These are phyloP conservation scores for Serranus cabrilla DNA, from an alignment of 2,797 vertebrate species.

Conservation along the genomic window DNA sequence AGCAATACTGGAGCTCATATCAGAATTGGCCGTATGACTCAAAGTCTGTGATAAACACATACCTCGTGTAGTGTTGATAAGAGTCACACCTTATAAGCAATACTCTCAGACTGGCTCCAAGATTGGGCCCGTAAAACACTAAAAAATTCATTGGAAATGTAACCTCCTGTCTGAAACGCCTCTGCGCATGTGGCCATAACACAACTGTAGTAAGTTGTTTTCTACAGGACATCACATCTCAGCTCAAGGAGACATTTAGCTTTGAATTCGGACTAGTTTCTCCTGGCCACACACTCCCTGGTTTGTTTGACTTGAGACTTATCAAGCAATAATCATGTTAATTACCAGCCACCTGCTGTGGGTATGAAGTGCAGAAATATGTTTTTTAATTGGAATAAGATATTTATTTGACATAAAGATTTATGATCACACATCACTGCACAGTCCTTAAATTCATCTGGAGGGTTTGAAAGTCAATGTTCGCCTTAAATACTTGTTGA, in stretches of 20 bases:
- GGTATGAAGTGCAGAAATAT: conserved; percentile 15
- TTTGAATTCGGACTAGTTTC: conserved; percentile 21
- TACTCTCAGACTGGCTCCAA: conserved; percentile 46
- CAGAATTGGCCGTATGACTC: conserved; percentile 53
- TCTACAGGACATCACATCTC: conserved; percentile 35
- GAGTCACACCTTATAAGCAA: conserved; percentile 48
- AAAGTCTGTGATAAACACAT: conserved; percentile 65
- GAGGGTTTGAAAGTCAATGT: conserved; percentile 54
- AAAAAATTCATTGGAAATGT: conserved; percentile 60
- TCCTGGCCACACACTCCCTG: not conserved
- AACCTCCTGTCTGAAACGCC: conserved; percentile 52
- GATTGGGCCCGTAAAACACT: conserved; percentile 64
- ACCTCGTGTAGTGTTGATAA: conserved; percentile 55
- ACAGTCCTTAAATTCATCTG: conserved; percentile 39
- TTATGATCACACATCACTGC: conserved; percentile 28
- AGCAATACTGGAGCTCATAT: conserved; percentile 51
- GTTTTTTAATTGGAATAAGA: conserved; percentile 28
- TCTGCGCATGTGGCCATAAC: conserved; percentile 39
- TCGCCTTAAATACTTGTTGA: conserved; percentile 48
- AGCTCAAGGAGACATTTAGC: conserved; percentile 46
- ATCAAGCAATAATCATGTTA: conserved; percentile 49
- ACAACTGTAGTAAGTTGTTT: conserved; percentile 33
- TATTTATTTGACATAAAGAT: conserved; percentile 42
- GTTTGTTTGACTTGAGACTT: conserved; percentile 31
- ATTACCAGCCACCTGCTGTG: conserved; percentile 60